Conservation (phyloP, 2,888 invertebrate species). For the Eueremaeus valkanovi region DNA sequence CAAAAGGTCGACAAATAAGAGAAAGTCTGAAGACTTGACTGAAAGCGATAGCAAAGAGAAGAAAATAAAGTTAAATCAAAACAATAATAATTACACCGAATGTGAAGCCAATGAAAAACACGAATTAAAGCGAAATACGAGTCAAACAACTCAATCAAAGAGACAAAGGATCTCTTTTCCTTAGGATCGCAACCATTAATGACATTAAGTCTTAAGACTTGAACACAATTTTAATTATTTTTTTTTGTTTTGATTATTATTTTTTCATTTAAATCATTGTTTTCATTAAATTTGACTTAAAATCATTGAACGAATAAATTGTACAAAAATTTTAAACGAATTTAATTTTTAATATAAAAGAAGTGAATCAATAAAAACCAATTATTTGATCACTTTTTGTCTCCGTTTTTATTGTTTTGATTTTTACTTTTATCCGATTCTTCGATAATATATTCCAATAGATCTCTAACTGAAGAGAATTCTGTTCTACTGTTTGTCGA, state of each 20-base stretch:
- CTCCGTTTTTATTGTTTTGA: neutral
- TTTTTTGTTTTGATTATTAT: neutral
- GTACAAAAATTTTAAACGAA: neutral
- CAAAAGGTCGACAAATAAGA: neutral
- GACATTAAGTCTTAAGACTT: neutral
- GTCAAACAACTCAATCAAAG: neutral
- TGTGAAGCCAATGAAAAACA: neutral
- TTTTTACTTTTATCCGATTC: conserved; percentile 50
- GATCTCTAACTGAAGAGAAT: conserved; percentile 76
- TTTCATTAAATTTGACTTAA: neutral
- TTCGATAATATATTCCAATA: conserved; percentile 67
- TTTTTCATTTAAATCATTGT: neutral
- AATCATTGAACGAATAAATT: neutral
- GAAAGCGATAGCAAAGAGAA: neutral
- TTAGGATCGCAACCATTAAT: neutral
- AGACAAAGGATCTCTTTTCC: conserved; percentile 33
- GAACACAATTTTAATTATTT: neutral
- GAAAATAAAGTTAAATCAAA: neutral
- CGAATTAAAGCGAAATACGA: no score
- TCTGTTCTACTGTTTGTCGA: conserved; percentile 77
- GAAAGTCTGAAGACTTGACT: neutral
- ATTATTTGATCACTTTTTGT: neutral
- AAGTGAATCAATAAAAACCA: neutral
- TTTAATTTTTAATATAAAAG: no score
- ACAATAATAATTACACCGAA: neutral